Evolutionary conservation across 1,140 invertebrate species (phyloP).

Genomic region (Drosophila littoralis): DNA sequence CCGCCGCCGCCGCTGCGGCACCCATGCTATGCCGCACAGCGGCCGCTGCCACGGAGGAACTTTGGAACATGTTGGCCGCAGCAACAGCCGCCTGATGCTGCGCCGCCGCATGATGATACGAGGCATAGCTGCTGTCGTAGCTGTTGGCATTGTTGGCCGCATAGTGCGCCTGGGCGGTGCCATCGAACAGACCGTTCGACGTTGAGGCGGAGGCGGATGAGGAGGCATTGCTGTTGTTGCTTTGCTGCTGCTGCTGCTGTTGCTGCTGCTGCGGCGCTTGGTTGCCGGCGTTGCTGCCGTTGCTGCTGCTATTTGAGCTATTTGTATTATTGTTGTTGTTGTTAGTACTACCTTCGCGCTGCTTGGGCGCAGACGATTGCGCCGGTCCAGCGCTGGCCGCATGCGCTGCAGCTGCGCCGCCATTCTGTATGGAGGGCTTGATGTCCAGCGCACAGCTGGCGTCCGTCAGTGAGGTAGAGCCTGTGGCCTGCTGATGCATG

Average conservation of each 20-base stretch:
- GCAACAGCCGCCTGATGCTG: conserved; percentile 77
- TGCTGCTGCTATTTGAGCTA: conserved; percentile 69
- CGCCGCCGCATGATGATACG: conserved; percentile 78
- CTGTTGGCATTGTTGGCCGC: conserved; percentile 61
- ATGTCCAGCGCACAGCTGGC: conserved; percentile 89
- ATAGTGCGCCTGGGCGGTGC: conserved; percentile 78
- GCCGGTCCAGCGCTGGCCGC: conserved; percentile 52
- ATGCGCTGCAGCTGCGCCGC: conserved; percentile 74
- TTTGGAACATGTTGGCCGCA: conserved; percentile 81
- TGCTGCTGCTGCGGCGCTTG: conserved; percentile 54
- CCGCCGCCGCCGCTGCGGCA: conserved; percentile 61
- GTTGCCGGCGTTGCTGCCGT: conserved; percentile 41
- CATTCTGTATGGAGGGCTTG: conserved; percentile 88
- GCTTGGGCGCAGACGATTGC: conserved; percentile 86
- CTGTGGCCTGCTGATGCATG: conserved; percentile 85
- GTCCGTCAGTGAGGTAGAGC: conserved; percentile 84
- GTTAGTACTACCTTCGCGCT: conserved; percentile 88
- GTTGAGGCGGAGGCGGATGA: conserved; percentile 49
- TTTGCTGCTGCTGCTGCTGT: conserved; percentile 72
- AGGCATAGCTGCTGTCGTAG: conserved; percentile 75
- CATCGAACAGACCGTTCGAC: conserved; percentile 76
- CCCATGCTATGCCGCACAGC: conserved; percentile 80
- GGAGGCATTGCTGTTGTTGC: conserved; percentile 62
- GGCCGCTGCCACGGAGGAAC: conserved; percentile 76
- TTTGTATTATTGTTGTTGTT: conserved; percentile 73